Base-by-base conservation (phyloP, 2,113 vertebrate species). In the Gallinago paraguaiae region DNA sequence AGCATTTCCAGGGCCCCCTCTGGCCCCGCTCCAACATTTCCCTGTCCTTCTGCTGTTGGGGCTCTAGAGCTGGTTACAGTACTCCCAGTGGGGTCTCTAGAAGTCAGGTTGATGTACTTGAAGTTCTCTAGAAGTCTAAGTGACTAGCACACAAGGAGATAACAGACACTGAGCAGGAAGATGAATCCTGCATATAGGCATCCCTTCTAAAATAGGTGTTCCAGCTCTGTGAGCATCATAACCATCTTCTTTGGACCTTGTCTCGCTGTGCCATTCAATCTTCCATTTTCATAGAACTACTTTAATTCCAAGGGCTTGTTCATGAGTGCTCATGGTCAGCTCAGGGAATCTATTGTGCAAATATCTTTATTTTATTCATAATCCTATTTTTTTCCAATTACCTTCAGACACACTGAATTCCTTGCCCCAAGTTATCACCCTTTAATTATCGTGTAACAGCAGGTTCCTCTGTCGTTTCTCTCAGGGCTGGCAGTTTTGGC, bases 21-120 rank as follows among this genome's bases (percentile, higher is more conserved):
- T 8, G 23, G 28, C 3, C 28, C 23, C 2, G 1, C 37, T 53
- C 10, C 1, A n/a, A 24, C 76, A 60, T 24, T 5, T 53, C 37
- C 48, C 0, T 11, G 4, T 11, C 25, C 17, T 31, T 30, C 41
- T 19, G 13, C 1, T 15, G 11, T 10, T 31, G 27, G 2, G 14
- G 4, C 27, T 7, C 27, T 46, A 4, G 7, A 53, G 23, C 56
- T 46, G 65, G 7, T 39, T 8, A 3, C 30, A 20, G 54, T 4
- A 10, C 31, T 74, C 4, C 35, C 2, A 2, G 9, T 9, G 54
- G 5, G 11, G 11, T 27, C 37, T 61, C 61, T 16, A 9, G 24
- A 35, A 41, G 9, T 31, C 17, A 19, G 48, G 15, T 28, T 59
- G 46, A 48, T 48, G 46, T 23, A 23, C 46, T 48, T 48, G 23